Evolutionary conservation across 2,797 vertebrate species (phyloP).

Genomic region (Antrozous pallidus): DNA sequence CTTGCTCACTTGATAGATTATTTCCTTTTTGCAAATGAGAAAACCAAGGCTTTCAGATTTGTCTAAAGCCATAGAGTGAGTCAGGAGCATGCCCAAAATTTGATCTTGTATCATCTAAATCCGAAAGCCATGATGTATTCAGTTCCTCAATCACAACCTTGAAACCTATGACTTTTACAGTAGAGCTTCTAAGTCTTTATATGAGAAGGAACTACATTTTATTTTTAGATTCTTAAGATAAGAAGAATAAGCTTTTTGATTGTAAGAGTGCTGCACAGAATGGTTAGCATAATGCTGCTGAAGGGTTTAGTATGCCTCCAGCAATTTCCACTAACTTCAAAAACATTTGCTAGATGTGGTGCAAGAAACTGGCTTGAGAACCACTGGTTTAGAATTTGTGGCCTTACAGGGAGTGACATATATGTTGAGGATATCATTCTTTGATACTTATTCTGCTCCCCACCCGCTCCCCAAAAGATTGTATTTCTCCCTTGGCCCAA

Average conservation of each 20-base stretch:
- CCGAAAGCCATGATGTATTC: not conserved
- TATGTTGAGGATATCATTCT: not conserved
- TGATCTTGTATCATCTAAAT: not conserved
- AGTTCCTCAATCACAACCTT: not conserved
- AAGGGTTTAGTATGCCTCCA: not conserved
- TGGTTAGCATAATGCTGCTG: not conserved
- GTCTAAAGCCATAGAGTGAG: not conserved
- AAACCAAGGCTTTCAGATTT: not conserved
- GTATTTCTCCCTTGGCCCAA: not conserved
- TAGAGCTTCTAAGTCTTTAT: not conserved
- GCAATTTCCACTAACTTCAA: not conserved
- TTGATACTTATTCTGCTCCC: not conserved
- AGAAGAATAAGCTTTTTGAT: not conserved
- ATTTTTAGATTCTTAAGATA: conserved; percentile 1
- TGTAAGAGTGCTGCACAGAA: not conserved
- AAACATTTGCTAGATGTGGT: not conserved
- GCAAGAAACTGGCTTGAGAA: conserved; percentile 22
- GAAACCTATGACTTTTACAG: not conserved
- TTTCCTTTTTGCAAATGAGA: not conserved
- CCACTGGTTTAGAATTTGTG: not conserved
- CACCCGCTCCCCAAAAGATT: not conserved
- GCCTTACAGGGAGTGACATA: not conserved
- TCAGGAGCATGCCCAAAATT: not conserved
- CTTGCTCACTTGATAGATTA: not conserved
- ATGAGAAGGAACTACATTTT: not conserved